These are phyloP conservation scores for Gobio occitaniae DNA, from an alignment of 2,797 vertebrate species.

Conservation along the genomic window DNA sequence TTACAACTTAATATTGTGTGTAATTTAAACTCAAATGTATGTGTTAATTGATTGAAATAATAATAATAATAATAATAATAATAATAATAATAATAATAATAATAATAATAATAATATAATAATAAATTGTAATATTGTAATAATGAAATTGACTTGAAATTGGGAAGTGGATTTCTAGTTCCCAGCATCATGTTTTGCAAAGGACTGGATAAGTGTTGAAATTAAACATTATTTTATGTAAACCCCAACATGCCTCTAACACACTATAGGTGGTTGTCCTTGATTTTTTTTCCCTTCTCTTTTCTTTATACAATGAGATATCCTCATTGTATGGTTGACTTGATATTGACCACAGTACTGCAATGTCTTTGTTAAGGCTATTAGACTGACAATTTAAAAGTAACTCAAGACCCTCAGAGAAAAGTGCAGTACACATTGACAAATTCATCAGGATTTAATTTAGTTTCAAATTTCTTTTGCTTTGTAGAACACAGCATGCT, in stretches of 20 bases:
- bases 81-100: too few relatives aligned
- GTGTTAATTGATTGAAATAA: neutral
- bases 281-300: conserved; percentile 58
- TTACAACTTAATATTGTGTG: neutral
- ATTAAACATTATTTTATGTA: neutral
- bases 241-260: neutral
- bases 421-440: neutral
- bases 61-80: too few relatives aligned
- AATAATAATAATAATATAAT: too few relatives aligned
- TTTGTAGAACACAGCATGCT: conserved; percentile 17
- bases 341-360: conserved; percentile 71
- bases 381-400: conserved; percentile 71
- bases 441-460: conserved; percentile 4
- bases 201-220: too few relatives aligned
- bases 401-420: conserved; percentile 12
- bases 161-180: too few relatives aligned
- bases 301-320: conserved; percentile 65
- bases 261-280: conserved; percentile 27
- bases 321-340: conserved; percentile 53
- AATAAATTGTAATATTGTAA: too few relatives aligned
- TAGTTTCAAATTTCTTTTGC: neutral
- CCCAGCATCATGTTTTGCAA: too few relatives aligned
- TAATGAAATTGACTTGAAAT: too few relatives aligned
- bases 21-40: neutral
- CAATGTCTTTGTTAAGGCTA: conserved; percentile 62